These are phyloP conservation scores for Acanthiza pusilla DNA, from an alignment of 2,797 vertebrate genomes.

Conservation along the genomic window DNA sequence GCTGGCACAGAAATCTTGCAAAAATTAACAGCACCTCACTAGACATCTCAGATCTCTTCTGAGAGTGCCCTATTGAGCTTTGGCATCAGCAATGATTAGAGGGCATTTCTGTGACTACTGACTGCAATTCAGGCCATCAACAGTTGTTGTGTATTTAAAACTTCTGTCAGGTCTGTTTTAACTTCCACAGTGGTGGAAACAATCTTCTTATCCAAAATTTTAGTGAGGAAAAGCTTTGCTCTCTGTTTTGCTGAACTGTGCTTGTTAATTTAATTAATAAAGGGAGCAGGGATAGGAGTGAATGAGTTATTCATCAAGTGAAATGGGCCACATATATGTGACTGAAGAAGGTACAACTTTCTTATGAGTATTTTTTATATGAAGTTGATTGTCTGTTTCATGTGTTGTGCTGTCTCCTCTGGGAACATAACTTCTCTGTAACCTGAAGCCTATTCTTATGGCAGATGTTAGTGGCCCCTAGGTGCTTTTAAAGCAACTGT, in stretches of 20 bases:
- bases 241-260: background rate
- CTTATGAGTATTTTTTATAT: background rate
- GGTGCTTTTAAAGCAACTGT: background rate
- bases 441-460: background rate
- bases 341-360: background rate
- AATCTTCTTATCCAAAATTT: background rate
- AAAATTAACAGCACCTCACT: background rate
- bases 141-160: background rate
- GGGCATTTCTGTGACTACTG: background rate
- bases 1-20: background rate
- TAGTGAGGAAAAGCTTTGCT: background rate
- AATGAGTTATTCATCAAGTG: background rate
- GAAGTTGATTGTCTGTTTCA: background rate
- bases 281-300: background rate
- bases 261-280: background rate
- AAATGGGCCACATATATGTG: background rate
- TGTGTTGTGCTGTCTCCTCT: background rate
- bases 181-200: background rate
- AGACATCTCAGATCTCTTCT: background rate
- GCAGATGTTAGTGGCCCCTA: background rate
- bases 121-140: background rate
- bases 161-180: background rate
- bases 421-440: background rate
- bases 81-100: background rate
- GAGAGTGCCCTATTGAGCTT: background rate